A percentile compares a stretch with the other conserved stretches of the same genome.
These are phyloP conservation scores for Balanococcus diminutus DNA, from an alignment of 2,888 invertebrate species.

Conservation along the genomic window DNA sequence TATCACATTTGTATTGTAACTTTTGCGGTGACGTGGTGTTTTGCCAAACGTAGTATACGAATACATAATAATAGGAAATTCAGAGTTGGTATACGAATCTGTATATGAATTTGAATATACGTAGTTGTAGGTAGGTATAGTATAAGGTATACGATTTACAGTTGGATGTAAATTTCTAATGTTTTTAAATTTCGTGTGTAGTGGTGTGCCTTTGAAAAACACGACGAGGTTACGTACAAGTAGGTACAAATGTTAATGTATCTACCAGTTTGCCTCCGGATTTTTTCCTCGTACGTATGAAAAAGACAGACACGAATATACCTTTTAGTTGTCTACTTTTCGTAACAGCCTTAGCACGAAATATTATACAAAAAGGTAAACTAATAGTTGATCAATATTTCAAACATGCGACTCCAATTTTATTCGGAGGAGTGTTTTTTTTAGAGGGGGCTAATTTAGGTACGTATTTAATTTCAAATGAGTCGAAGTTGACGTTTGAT, in stretches of 20 bases:
- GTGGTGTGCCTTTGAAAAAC: background rate
- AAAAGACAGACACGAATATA: background rate
- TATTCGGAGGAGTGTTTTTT: background rate
- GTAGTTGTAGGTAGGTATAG: too few relatives aligned
- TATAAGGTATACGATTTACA: background rate
- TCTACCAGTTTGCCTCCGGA: background rate
- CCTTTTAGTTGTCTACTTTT: background rate
- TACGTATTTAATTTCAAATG: too few relatives aligned
- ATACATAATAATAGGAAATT: too few relatives aligned
- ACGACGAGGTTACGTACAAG: background rate
- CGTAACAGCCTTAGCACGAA: background rate
- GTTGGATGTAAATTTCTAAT: background rate
- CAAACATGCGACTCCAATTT: background rate
- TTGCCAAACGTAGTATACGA: background rate
- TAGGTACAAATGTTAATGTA: background rate
- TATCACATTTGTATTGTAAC: background rate
- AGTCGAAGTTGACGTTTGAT: too few relatives aligned
- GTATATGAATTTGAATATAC: background rate
- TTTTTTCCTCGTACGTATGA: background rate
- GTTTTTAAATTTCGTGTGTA: background rate
- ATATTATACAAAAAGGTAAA: background rate
- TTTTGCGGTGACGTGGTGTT: background rate
- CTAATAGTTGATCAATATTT: background rate
- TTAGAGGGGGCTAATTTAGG: background rate
- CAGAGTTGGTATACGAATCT: background rate